Conservation (phyloP, 2,888 invertebrate genomes). For the Pterobdella sp. region DNA sequence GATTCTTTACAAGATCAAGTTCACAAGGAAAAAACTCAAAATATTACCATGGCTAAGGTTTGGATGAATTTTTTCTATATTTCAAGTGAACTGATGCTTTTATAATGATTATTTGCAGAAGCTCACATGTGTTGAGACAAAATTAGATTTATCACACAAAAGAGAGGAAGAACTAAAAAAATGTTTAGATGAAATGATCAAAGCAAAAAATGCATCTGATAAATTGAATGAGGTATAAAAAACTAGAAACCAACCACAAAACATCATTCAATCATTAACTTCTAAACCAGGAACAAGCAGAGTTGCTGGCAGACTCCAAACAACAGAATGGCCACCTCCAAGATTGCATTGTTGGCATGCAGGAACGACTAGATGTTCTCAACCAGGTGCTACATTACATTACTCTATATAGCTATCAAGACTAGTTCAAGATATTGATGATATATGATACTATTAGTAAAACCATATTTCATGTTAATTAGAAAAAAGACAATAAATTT, state of each 20-base stretch:
- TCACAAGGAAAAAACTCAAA: conserved; percentile 19
- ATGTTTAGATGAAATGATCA: conserved; percentile 20
- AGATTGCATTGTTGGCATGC: conserved; percentile 24
- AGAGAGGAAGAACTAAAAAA: conserved; percentile 10
- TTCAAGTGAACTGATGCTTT: not conserved
- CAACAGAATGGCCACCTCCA: conserved; percentile 29
- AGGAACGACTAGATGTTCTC: conserved; percentile 37
- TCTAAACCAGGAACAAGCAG: conserved; percentile 20
- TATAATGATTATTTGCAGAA: not conserved
- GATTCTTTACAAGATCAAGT: conserved; percentile 45
- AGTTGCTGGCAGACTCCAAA: conserved; percentile 20
- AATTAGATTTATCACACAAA: not conserved
- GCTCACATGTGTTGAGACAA: conserved; percentile 16
- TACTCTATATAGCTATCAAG: too few relatives aligned
- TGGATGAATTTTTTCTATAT: not conserved
- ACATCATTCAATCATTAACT: not conserved
- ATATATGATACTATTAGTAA: too few relatives aligned
- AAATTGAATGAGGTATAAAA: conserved; percentile 7
- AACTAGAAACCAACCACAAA: not conserved
- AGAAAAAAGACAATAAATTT: too few relatives aligned
- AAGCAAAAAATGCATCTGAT: not conserved
- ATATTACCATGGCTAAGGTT: conserved; percentile 23
- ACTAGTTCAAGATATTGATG: too few relatives aligned
- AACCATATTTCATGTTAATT: too few relatives aligned
- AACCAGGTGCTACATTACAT: conserved; percentile 35